Percentiles rank a stretch among this genome's conserved stretches.
phyloP scores from a whole-genome alignment of 1,140 invertebrate species.

The Wasmannia auropunctata region DNA sequence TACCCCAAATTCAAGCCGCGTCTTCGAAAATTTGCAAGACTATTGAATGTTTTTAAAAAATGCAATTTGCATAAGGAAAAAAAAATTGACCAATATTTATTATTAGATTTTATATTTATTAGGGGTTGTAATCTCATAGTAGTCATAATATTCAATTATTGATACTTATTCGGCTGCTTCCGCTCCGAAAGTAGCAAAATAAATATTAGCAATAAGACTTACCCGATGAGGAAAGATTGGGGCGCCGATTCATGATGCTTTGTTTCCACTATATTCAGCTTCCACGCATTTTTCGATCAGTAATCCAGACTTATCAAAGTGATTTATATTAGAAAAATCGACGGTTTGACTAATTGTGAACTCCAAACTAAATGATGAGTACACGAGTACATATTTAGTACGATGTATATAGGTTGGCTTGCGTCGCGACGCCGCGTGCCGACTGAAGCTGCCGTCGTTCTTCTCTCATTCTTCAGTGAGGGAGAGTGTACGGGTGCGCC shows the following conservation, averaged over 20 bases:
- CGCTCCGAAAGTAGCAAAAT: not conserved
- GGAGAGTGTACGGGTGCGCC: constrained; percentile 67
- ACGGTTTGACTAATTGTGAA: constrained; percentile 25
- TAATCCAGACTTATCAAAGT: not conserved
- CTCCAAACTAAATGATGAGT: not conserved
- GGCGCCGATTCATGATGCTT: not conserved
- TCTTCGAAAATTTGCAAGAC: not conserved
- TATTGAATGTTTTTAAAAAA: not conserved
- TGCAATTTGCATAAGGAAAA: not conserved
- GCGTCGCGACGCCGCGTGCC: constrained; percentile 79
- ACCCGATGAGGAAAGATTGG: constrained; percentile 1
- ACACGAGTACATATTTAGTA: not conserved
- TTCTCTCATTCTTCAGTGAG: constrained; percentile 32
- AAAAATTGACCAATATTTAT: not conserved
- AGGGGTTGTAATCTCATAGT: not conserved
- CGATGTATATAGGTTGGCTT: constrained; percentile 29
- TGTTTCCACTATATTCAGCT: not conserved
- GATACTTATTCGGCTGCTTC: too few relatives aligned
- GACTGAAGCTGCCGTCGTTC: constrained; percentile 73
- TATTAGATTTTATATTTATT: not conserved
- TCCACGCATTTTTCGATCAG: not conserved
- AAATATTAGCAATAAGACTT: not conserved
- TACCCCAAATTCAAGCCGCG: not conserved
- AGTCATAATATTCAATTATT: not conserved
- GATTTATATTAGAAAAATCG: constrained; percentile 1